Conservation (phyloP, 2,797 vertebrate species). For the Rhinoraja longicauda region DNA sequence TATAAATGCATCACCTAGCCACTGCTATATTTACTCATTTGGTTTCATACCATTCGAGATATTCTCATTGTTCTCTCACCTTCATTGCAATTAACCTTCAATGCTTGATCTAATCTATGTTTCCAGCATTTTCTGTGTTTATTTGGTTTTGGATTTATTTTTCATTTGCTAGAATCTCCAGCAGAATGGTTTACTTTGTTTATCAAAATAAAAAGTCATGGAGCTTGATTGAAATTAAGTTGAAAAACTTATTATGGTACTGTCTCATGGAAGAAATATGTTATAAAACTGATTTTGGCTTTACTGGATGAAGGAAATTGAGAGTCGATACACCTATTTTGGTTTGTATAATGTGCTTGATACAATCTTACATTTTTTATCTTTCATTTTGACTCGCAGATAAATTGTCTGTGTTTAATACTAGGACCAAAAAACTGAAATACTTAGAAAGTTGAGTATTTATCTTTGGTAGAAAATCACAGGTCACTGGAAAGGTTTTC, state of each 20-base stretch:
- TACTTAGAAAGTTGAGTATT: not conserved
- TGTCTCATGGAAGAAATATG: not conserved
- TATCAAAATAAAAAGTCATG: not conserved
- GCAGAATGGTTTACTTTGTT: not conserved
- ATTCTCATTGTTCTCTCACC: too few species aligned
- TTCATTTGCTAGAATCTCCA: too few species aligned
- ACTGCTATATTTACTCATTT: too few species aligned
- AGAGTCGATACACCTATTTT: not conserved
- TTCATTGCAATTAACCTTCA: too few species aligned
- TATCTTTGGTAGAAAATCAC: not conserved
- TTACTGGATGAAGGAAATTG: not conserved
- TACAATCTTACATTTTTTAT: not conserved
- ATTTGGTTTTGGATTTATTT: too few species aligned
- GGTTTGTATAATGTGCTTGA: not conserved
- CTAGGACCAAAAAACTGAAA: not conserved
- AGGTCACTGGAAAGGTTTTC: not conserved
- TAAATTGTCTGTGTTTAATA: not conserved
- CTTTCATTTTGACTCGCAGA: not conserved
- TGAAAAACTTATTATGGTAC: not conserved
- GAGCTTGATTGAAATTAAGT: not conserved
- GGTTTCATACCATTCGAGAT: too few species aligned
- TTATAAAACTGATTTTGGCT: not conserved
- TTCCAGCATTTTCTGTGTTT: too few species aligned
- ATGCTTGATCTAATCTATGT: too few species aligned
- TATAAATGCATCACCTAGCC: too few species aligned